phyloP scores from a whole-genome alignment of 30 jellyfish, hydroid and myxozoan species.

The Hydractinia echinata region DNA sequence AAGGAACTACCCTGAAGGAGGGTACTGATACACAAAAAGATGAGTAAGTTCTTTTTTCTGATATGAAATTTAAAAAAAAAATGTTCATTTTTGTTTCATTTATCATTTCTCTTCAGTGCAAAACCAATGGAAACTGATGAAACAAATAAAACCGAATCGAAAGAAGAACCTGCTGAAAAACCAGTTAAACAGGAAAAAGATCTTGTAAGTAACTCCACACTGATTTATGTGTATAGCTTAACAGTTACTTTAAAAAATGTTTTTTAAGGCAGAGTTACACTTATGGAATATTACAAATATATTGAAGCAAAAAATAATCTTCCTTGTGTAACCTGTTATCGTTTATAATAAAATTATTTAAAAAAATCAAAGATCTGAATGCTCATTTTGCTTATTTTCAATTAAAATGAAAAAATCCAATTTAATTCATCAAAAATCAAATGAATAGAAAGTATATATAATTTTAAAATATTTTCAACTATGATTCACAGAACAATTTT shows the following conservation, averaged over 20 bases:
- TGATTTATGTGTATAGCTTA: background rate
- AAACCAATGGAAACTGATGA: conserved; percentile 31
- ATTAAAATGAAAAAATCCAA: too few species aligned
- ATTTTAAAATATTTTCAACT: too few species aligned
- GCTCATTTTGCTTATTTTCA: too few species aligned
- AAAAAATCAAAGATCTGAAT: too few species aligned
- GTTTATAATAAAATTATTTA: too few species aligned
- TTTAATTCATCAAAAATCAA: too few species aligned
- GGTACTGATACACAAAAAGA: background rate
- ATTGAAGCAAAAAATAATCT: too few species aligned
- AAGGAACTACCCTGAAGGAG: conserved; percentile 1
- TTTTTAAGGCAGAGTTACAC: too few species aligned
- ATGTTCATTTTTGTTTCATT: background rate
- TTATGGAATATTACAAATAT: too few species aligned
- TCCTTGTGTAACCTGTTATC: too few species aligned
- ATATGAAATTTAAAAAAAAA: background rate
- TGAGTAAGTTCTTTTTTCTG: background rate
- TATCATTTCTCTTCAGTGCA: background rate
- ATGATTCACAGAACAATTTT: background rate
- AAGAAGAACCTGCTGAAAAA: conserved; percentile 9
- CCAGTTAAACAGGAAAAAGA: conserved; percentile 7
- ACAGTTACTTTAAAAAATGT: too few species aligned
- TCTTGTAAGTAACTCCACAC: background rate
- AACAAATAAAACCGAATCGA: background rate
- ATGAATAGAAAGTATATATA: too few species aligned